Percentiles rank a stretch among this genome's conserved stretches.
phyloP scores from a whole-genome alignment of 2,797 vertebrate species.

The Echiichthys vipera region DNA sequence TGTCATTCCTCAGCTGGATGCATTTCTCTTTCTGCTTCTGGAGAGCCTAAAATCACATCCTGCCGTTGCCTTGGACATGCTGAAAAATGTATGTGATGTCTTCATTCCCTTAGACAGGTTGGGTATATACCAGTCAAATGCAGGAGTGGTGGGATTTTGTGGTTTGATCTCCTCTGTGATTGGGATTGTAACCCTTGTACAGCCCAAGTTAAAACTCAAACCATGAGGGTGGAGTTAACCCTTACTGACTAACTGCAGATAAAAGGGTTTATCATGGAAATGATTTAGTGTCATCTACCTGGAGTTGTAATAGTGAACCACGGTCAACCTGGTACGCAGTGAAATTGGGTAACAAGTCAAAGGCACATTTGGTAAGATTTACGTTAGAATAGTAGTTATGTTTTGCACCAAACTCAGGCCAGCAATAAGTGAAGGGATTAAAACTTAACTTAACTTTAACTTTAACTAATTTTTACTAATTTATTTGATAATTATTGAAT shows the following conservation, averaged over 20 bases:
- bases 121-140: slow-evolving; percentile 88
- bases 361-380: background rate
- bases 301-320: background rate
- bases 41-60: slow-evolving; percentile 87
- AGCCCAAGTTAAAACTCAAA: slow-evolving; percentile 88
- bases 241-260: background rate
- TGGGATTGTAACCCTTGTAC: slow-evolving; percentile 88
- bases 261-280: background rate
- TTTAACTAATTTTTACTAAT: too few relatives aligned
- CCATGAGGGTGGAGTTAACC: slow-evolving; percentile 43
- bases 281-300: background rate
- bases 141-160: slow-evolving; percentile 91
- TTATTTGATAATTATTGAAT: too few relatives aligned
- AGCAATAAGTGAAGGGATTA: slow-evolving; percentile 8
- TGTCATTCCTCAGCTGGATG: slow-evolving; percentile 79
- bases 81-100: slow-evolving; percentile 94
- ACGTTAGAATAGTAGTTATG: background rate
- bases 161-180: slow-evolving; percentile 92
- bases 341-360: background rate
- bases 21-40: slow-evolving; percentile 83
- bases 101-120: slow-evolving; percentile 90
- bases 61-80: slow-evolving; percentile 87
- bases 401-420: background rate
- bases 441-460: too few relatives aligned
- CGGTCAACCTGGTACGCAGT: background rate